Base-by-base conservation (phyloP, 1,140 invertebrate species). In the Drosophila miranda region DNA sequence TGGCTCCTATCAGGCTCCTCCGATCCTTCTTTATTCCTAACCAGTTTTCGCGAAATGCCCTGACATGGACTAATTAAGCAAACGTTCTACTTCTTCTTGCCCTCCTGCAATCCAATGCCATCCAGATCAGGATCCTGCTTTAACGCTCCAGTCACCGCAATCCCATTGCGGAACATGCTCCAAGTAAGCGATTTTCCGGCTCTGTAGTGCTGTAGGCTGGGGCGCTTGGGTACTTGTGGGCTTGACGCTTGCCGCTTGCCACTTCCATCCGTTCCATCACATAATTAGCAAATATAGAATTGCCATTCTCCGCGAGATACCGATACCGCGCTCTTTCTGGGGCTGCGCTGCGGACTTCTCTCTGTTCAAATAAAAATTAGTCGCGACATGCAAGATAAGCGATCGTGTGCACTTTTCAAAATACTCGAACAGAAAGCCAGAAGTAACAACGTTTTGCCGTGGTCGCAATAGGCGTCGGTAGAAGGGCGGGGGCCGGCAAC, bases 301-400 rank as follows among this genome's bases (percentile, higher is more conserved):
- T 64, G 59, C 43, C 45, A 19, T 55, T 54, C 34, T 4, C 13
- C 26, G n/a, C 16, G 21, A 55, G 28, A 11, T 23, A 41, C 44
- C 44, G 71, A 55, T 58, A 46, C 50, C 30, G 30, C 34, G 42
- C 23, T 34, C 72, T 62, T 54, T 23, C 11, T 46, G 21, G n/a
- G 45, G 38, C 52, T 48, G 34, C 34, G 3, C 30, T 19, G 26
- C 13, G 21, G 4, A 19, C 23, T 34, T 14, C 23, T 57, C 21
- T 63, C 26, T 13, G 26, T n/a, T 23, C 62, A 64, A 75, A 84
- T 79, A 83, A 66, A 83, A 83, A 83, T 83, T 83, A 84, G 62
- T 44, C 28, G 50, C 68, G 69, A 86, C 81, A 86, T 86, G 77
- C 73, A 74, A 84, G 81, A 84, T 84, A 84, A 80, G 80, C 53